phyloP scores from a whole-genome alignment of 2,113 vertebrate species.

The Dasypus novemcinctus region DNA sequence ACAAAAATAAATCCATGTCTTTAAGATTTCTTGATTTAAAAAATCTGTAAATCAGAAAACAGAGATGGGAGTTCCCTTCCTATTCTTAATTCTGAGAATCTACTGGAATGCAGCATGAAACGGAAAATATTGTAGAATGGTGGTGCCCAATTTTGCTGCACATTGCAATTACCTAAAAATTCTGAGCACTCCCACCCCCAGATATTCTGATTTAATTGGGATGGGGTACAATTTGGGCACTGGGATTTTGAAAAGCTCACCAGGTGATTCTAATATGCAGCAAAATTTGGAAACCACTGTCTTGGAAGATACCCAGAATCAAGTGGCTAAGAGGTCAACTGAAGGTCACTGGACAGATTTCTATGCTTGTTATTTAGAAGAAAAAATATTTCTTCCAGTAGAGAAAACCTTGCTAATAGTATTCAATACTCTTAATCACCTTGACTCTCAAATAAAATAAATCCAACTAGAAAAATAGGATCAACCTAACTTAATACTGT shows the following conservation, averaged over 20 bases:
- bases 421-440: conserved; percentile 45
- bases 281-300: not conserved
- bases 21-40: conserved; percentile 33
- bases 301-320: conserved; percentile 52
- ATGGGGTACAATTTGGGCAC: not conserved
- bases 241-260: conserved; percentile 20
- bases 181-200: not conserved
- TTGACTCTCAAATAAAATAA: conserved; percentile 58
- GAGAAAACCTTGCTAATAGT: conserved; percentile 24
- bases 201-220: conserved; percentile 32
- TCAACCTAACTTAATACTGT: conserved; percentile 63
- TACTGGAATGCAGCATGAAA: not conserved
- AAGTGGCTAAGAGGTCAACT: conserved; percentile 46
- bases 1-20: not conserved
- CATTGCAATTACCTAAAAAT: not conserved
- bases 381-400: conserved; percentile 37
- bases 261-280: not conserved
- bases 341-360: conserved; percentile 15
- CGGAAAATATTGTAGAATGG: not conserved
- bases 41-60: not conserved
- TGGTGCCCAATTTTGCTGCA: not conserved
- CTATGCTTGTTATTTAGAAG: conserved; percentile 35
- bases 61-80: not conserved
- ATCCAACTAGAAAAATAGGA: conserved; percentile 67
- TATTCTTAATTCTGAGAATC: not conserved